A percentile compares a stretch with the other conserved stretches of the same genome.
Conservation (phyloP, 1,140 invertebrate species). For the Drosophila burlai region DNA sequence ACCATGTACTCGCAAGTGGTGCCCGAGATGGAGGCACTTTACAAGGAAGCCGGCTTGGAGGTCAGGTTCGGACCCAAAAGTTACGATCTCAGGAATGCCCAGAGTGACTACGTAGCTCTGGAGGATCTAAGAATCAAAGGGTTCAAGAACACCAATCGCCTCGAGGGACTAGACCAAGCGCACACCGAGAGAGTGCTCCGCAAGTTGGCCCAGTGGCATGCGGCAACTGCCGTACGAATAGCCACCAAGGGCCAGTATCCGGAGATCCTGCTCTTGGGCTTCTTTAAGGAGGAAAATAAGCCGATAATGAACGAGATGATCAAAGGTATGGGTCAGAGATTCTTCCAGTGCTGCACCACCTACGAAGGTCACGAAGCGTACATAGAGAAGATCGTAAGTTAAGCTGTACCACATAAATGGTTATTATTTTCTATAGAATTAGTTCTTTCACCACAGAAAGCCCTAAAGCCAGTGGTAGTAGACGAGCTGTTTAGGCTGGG, state of each 20-base stretch:
- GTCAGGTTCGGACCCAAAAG: conserved; percentile 56
- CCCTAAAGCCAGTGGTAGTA: conserved; percentile 10
- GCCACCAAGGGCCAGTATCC: conserved; percentile 85
- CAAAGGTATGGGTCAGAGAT: conserved; percentile 21
- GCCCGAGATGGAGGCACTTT: conserved; percentile 71
- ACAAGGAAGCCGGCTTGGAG: conserved; percentile 70
- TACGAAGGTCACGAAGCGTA: conserved; percentile 58
- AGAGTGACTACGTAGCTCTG: conserved; percentile 82
- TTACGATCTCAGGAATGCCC: conserved; percentile 52
- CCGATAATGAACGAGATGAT: conserved; percentile 48
- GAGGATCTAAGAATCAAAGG: conserved; percentile 86
- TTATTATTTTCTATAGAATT: neutral
- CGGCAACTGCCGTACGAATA: conserved; percentile 80
- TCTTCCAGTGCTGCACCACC: conserved; percentile 46
- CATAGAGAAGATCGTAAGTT: conserved; percentile 58
- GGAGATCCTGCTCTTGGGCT: conserved; percentile 17
- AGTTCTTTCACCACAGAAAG: conserved; percentile 18
- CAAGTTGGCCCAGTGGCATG: conserved; percentile 87
- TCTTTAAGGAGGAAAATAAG: conserved; percentile 54
- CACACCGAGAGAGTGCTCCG: conserved; percentile 85
- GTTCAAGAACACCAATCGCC: conserved; percentile 86
- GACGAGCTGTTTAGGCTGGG: conserved; percentile 45
- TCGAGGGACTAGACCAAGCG: conserved; percentile 86
- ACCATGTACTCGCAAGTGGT: conserved; percentile 57
- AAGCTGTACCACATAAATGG: neutral